Base-by-base conservation (phyloP, 2,888 invertebrate genomes). In the Tenthredo livida region DNA sequence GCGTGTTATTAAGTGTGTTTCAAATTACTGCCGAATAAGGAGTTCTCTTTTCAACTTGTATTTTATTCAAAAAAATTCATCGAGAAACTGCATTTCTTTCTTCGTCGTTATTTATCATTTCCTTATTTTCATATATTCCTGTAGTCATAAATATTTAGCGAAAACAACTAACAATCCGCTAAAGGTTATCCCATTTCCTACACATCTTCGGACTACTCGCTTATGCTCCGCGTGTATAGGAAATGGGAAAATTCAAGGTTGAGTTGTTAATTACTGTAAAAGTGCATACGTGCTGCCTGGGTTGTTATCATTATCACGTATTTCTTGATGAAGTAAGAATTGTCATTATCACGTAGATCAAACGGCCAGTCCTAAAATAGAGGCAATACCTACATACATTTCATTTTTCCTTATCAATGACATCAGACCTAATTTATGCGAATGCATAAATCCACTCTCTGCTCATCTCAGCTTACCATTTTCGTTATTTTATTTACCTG, bases 221-320 rank as follows among this genome's bases (percentile, higher is more conserved):
- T 73, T 12, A 43, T 21, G 4, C n/a, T n/a, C 37, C n/a, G 33
- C 25, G 9, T 2, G 9, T 2, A 50, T 33, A 77, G 77, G 77
- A 77, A 77, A 77, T 77, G 1, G 67, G n/a, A 77, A 77, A 54
- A 50, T 50, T 77, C 77, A 77, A 77, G 77, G 77, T 10, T 77
- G 17, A 54, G 29, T 40, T 54, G 17, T 6, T 33, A 50, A 47
- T 77, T 54, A 77, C 50, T 43, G 72, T 73, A 43, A 73, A 73
- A 73, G 72, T 25, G 17, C 15, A 65, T 67, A 67, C 21, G 10
- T 43, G 25, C 10, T 43, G 29, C 72, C 21, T 40, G 10, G 25
- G 0, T 25, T n/a, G 21, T 73, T 73, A 73, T 73, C 72, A 40
- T 43, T 43, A 73, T 43, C 43, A 73, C 72, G 43, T 73, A 73